Base-by-base conservation (phyloP, 2,797 vertebrate genomes). In the Oreonectes daqikongensis region DNA sequence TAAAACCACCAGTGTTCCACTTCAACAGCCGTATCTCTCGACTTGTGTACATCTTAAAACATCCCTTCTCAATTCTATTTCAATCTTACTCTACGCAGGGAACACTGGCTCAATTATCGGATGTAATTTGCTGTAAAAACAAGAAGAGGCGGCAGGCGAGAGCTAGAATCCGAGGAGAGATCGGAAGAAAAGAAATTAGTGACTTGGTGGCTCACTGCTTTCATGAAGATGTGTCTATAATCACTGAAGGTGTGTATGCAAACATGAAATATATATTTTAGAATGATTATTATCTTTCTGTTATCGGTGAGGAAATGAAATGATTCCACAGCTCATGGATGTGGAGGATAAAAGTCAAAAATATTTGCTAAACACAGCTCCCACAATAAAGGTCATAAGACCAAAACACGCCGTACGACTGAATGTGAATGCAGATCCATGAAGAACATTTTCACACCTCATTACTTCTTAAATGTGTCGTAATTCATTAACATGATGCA, bases 81-180 rank as follows among this genome's bases (percentile, higher is more conserved):
- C 72, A 65, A 74, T 74, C 61, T 74, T 28, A 65, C 32, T 74
- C 72, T 28, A 42, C 4, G 17, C 60, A 52, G 72, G 72, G 72
- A 64, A 73, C 60, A 53, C 17, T 0, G 59, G 46, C 35, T 55
- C 72, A 74, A 74, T 65, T 74, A 65, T 74, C 32, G 7, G 32
- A 74, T 65, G 72, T 55, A 74, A 74, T 74, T 65, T 74, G 60
- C 60, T 74, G 61, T 74, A 74, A 74, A 74, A 74, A 65, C 60
- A 74, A 74, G 46, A 65, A 26, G 48, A 65, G 60, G 72, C 32
- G 3, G 72, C 42, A 11, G 72, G 48, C 15, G 44, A 73, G 61
- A 53, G 26, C 60, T 40, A 40, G 38, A 74, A 74, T 64, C 64
- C 26, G 53, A 64, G 42, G 15, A 26, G 64, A 8, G 64, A 68